A percentile compares a stretch with the other conserved stretches of the same genome.
Conservation (phyloP, 2,113 vertebrate genomes). For the Urocitellus parryii region DNA sequence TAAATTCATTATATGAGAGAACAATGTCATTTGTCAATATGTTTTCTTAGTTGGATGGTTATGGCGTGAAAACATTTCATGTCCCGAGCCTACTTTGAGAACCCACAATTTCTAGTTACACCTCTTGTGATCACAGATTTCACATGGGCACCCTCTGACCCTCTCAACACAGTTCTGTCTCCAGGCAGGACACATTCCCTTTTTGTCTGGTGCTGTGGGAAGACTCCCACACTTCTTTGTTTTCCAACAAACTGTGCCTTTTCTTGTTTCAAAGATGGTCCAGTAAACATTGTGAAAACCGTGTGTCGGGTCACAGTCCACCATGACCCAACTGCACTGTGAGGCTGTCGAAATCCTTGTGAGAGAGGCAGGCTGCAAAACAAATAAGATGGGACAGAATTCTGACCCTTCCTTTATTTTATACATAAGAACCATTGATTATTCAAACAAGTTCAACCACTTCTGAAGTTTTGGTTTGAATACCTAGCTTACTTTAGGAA, state of each 20-base stretch:
- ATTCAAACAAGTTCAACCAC: background rate
- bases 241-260: background rate
- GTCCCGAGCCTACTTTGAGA: no score
- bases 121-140: no score
- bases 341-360: background rate
- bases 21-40: no score
- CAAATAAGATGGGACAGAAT: background rate
- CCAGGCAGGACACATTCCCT: no score
- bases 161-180: no score
- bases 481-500: background rate
- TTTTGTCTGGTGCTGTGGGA: no score
- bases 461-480: background rate
- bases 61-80: no score
- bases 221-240: background rate
- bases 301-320: background rate
- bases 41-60: no score
- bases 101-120: no score
- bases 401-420: background rate
- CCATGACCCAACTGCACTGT: background rate
- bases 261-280: background rate
- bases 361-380: background rate
- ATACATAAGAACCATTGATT: background rate
- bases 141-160: no score
- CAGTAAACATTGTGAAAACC: background rate
- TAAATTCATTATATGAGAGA: no score